These are phyloP conservation scores for Onychomys arenicola DNA, from an alignment of 2,797 vertebrate species.

Conservation along the genomic window DNA sequence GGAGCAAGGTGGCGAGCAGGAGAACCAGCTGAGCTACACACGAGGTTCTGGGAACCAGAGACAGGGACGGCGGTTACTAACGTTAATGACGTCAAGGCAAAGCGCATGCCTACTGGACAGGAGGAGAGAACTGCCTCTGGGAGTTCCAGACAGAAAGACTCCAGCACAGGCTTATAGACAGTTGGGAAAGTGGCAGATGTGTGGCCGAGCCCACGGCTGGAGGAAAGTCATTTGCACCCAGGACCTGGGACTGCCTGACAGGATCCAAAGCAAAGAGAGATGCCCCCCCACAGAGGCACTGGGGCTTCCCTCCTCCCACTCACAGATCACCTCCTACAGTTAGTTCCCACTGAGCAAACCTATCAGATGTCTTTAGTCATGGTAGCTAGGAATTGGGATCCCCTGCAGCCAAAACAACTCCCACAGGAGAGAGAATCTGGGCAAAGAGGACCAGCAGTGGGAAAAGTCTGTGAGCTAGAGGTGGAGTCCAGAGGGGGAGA, in stretches of 20 bases:
- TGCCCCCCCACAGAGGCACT: not conserved
- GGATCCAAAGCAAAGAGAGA: not conserved
- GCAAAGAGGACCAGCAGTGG: not conserved
- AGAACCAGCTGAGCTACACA: too few species aligned
- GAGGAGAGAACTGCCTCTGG: not conserved
- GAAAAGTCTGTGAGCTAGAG: not conserved
- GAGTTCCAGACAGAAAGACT: not conserved
- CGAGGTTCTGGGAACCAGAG: not conserved
- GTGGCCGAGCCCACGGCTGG: not conserved
- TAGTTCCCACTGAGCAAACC: not conserved
- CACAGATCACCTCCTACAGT: not conserved
- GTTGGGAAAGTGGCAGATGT: not conserved
- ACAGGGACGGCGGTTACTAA: not conserved
- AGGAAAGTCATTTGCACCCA: not conserved
- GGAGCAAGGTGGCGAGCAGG: too few species aligned
- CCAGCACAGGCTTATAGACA: not conserved
- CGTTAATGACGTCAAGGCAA: not conserved
- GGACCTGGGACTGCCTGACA: not conserved
- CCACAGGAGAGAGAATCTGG: not conserved
- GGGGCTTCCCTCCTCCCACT: too few species aligned
- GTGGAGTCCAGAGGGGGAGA: not conserved
- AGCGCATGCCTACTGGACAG: not conserved
- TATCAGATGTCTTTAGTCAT: not conserved
- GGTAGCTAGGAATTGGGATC: not conserved
- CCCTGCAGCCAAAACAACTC: not conserved